Evolutionary conservation across 2,888 invertebrate species (phyloP), one percentile per base, ranked within the genome.

Genomic region (Philopedon plagiatum): DNA sequence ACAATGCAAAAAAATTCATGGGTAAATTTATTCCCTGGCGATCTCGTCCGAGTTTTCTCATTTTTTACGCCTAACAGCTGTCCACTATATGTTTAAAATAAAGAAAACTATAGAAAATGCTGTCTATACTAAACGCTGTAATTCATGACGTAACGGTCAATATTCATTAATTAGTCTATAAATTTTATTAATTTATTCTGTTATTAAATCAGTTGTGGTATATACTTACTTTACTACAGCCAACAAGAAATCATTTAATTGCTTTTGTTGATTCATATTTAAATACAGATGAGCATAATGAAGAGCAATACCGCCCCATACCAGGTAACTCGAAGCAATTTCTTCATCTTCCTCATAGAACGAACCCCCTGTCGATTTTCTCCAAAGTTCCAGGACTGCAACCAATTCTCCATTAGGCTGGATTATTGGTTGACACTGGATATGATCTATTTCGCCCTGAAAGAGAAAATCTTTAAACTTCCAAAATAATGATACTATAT

Each of bases 181-280:
- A n/a, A n/a, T n/a, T n/a, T n/a, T n/a, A n/a, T n/a, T n/a, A n/a
- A n/a, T n/a, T n/a, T 7, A 5, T 29, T 29, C 29, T 29, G 29
- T 29, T 29, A 29, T 29, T 29, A 29, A 3, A 29, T 7, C 3
- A 29, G 11, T 34, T 9, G n/a, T n/a, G n/a, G n/a, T n/a, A n/a
- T 34, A 11, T n/a, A 87, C 90, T 89, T 86, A 94, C 94, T 93
- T 94, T 56, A 94, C 94, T 34, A 95, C 94, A 60, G 91, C 91
- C 58, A 95, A 85, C 0, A 95, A 87, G 81, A 94, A 94, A 74
- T 93, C 93, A 56, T 93, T 92, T 76, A 94, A 87, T 78, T 90
- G 91, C 71, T 91, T 88, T 82, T 94, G 92, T 79, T 90, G 90
- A 76, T 89, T 90, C 88, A 92, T 92, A 76, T 88, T 90, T 75